Conservation (phyloP, 2,113 vertebrate genomes). For the Otus sunia region DNA sequence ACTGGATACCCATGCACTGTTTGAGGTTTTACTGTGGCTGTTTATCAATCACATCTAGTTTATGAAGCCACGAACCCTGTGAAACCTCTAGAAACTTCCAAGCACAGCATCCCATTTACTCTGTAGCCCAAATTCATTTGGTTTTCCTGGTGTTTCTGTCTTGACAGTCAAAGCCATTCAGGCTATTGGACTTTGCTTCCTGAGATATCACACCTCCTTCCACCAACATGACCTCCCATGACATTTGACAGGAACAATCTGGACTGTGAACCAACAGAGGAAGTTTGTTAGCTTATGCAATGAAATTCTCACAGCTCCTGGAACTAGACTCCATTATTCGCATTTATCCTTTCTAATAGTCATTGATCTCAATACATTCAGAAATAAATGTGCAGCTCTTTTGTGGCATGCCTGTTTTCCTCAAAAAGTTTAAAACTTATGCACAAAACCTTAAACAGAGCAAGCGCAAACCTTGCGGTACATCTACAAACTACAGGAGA, state of each 20-base stretch:
- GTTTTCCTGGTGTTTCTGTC: not conserved
- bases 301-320: not conserved
- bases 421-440: not conserved
- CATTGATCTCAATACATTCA: not conserved
- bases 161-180: conserved; percentile 9
- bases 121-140: conserved; percentile 9
- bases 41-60: not conserved
- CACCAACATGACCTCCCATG: conserved; percentile 37
- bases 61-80: not conserved
- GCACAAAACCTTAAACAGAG: not conserved
- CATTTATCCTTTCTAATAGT: not conserved
- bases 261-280: conserved; percentile 1
- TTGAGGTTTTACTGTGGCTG: not conserved
- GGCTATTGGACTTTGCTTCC: conserved; percentile 48
- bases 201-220: conserved; percentile 50
- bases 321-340: not conserved
- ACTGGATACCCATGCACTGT: accelerated
- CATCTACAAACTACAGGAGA: not conserved
- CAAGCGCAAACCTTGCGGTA: not conserved
- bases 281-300: conserved; percentile 33
- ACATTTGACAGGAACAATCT: not conserved
- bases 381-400: not conserved
- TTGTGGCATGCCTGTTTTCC: not conserved
- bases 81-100: not conserved
- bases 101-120: not conserved